A percentile compares a stretch with the other conserved stretches of the same genome.
These are phyloP conservation scores for Eupristina koningsbergeri DNA, from an alignment of 1,140 invertebrate species.

Conservation along the genomic window DNA sequence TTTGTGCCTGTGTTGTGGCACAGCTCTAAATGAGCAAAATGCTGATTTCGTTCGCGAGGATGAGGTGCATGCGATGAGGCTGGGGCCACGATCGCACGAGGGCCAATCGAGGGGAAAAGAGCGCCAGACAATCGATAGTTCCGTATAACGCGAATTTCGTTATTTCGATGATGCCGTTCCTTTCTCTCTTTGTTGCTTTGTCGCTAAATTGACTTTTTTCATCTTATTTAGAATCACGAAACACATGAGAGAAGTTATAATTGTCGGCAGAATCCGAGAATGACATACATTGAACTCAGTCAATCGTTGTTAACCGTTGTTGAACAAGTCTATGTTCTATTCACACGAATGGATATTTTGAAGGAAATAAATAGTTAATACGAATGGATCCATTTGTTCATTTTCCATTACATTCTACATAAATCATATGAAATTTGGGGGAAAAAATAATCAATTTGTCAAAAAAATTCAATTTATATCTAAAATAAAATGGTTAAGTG, in stretches of 20 bases:
- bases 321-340: not conserved
- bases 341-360: constrained; percentile 31
- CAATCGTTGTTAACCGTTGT: constrained; percentile 16
- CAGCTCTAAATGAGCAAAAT: too few species aligned
- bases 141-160: too few species aligned
- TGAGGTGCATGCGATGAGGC: too few species aligned
- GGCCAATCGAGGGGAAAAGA: too few species aligned
- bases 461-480: not conserved
- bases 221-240: too few species aligned
- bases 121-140: too few species aligned
- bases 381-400: constrained; percentile 9
- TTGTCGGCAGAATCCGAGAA: not conserved
- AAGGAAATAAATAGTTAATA: constrained; percentile 18
- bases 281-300: constrained; percentile 25
- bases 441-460: too few species aligned
- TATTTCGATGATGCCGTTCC: too few species aligned
- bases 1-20: not conserved
- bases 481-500: not conserved
- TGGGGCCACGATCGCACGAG: too few species aligned
- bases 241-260: not conserved
- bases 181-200: too few species aligned
- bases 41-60: too few species aligned
- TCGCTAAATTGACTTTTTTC: too few species aligned
- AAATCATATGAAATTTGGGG: not conserved
- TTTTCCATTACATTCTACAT: not conserved